Evolutionary conservation across 2,113 vertebrate species (phyloP).

Genomic region (Platysternon megacephalum): DNA sequence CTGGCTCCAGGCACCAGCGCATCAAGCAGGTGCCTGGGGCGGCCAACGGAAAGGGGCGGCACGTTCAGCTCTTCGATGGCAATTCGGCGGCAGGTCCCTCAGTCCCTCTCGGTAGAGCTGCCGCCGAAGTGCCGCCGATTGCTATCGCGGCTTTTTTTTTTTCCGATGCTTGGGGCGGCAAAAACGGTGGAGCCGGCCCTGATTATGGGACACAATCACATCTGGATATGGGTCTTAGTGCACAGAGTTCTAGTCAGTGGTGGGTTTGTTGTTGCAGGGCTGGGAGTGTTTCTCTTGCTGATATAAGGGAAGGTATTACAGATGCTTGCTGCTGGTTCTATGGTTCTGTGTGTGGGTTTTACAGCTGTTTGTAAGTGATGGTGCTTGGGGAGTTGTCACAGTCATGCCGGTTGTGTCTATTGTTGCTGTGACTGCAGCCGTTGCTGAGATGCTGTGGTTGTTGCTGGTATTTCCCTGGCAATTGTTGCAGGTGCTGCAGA

Average conservation of each 20-base stretch:
- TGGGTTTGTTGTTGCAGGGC: neutral
- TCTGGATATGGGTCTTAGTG: rapidly evolving
- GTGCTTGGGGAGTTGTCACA: neutral
- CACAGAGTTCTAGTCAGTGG: rapidly evolving
- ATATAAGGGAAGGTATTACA: neutral
- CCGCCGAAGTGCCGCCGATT: too few species aligned
- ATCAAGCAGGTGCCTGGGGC: too few species aligned
- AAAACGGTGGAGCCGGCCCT: too few species aligned
- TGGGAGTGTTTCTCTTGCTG: neutral
- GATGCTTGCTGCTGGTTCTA: neutral
- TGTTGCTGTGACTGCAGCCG: neutral
- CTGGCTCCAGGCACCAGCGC: too few species aligned
- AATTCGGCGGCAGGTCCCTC: too few species aligned
- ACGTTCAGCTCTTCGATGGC: too few species aligned
- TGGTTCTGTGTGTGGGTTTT: rapidly evolving
- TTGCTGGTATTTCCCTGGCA: neutral
- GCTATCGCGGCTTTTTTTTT: too few species aligned
- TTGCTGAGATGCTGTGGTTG: neutral
- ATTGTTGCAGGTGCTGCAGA: neutral
- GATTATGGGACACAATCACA: neutral
- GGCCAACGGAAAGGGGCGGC: too few species aligned
- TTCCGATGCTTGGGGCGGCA: too few species aligned
- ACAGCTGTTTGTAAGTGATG: neutral
- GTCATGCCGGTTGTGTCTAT: neutral
- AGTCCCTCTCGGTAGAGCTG: too few species aligned